Conservation (phyloP, 2,113 vertebrate genomes). For the Ageneiosus marmoratus region DNA sequence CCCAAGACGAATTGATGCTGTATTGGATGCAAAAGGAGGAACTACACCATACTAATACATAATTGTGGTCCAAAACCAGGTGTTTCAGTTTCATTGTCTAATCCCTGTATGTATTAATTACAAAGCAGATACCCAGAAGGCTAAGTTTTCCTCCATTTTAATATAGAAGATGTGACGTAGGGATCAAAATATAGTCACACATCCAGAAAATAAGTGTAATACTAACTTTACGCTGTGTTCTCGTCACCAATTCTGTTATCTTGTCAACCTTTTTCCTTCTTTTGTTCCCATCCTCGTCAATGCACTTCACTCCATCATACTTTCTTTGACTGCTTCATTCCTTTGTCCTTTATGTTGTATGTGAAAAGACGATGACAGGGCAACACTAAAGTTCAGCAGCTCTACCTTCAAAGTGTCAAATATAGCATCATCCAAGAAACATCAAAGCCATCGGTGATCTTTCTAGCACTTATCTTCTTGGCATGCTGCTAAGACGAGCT, state of each 20-base stretch:
- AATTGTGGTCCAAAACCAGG: too few species aligned
- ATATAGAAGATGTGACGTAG: too few species aligned
- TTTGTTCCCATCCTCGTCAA: background rate
- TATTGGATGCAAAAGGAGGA: too few species aligned
- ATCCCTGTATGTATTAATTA: too few species aligned
- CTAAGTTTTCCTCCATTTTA: background rate
- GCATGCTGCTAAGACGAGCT: background rate
- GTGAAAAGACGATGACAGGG: conserved; percentile 13
- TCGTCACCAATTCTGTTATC: background rate
- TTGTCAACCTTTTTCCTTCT: background rate
- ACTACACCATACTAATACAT: too few species aligned
- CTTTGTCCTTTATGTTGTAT: conserved; percentile 19
- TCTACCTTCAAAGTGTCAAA: conserved; percentile 26
- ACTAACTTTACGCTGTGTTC: background rate
- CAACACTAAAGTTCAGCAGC: conserved; percentile 24
- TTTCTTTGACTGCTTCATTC: background rate
- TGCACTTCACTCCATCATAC: background rate
- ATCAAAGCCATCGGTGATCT: conserved; percentile 13
- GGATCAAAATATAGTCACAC: background rate
- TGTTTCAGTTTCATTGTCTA: too few species aligned
- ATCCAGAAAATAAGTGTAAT: conserved; percentile 9
- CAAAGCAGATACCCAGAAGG: too few species aligned
- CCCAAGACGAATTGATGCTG: too few species aligned
- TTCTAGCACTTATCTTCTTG: conserved; percentile 3
- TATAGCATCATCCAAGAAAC: conserved; percentile 10